These are phyloP conservation scores for Drosophila ercepeae DNA, from an alignment of 1,140 invertebrate genomes.

Conservation along the genomic window DNA sequence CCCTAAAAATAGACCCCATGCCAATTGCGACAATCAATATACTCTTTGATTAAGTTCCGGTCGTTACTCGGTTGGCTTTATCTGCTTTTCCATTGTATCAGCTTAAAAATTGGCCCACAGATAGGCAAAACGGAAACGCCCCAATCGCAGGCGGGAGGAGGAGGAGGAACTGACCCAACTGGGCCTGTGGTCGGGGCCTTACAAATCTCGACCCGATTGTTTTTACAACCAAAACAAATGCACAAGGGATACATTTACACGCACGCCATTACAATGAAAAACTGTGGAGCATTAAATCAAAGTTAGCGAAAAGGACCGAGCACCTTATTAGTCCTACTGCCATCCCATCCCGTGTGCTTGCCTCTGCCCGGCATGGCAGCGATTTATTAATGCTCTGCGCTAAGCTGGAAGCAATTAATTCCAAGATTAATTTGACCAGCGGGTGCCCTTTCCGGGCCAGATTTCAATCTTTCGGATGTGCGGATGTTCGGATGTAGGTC, in stretches of 20 bases:
- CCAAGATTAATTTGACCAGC: slow-evolving; percentile 80
- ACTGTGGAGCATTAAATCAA: slow-evolving; percentile 78
- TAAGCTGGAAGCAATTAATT: slow-evolving; percentile 81
- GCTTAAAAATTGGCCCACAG: slow-evolving; percentile 65
- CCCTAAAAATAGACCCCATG: background rate
- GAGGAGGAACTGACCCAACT: slow-evolving; percentile 22
- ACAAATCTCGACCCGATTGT: slow-evolving; percentile 71
- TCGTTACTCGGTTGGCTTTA: slow-evolving; percentile 47
- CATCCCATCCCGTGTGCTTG: slow-evolving; percentile 9
- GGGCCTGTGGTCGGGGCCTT: slow-evolving; percentile 18
- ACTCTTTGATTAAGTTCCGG: slow-evolving; percentile 62
- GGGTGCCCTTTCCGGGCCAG: slow-evolving; percentile 57
- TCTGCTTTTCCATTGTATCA: slow-evolving; percentile 15
- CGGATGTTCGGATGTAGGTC: slow-evolving; percentile 11
- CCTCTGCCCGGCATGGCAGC: slow-evolving; percentile 26
- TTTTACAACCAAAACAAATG: slow-evolving; percentile 73
- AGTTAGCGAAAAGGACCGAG: slow-evolving; percentile 68
- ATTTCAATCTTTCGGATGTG: slow-evolving; percentile 59
- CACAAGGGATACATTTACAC: slow-evolving; percentile 68
- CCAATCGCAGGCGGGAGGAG: slow-evolving; percentile 23
- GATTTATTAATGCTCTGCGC: slow-evolving; percentile 80
- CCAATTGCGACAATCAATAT: slow-evolving; percentile 52
- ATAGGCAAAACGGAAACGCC: slow-evolving; percentile 37
- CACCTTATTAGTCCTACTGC: slow-evolving; percentile 65
- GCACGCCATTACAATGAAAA: slow-evolving; percentile 79